Percentiles rank a stretch among this genome's conserved stretches.
phyloP scores from a whole-genome alignment of 2,797 vertebrate genomes.

The Etheostoma nigrum region DNA sequence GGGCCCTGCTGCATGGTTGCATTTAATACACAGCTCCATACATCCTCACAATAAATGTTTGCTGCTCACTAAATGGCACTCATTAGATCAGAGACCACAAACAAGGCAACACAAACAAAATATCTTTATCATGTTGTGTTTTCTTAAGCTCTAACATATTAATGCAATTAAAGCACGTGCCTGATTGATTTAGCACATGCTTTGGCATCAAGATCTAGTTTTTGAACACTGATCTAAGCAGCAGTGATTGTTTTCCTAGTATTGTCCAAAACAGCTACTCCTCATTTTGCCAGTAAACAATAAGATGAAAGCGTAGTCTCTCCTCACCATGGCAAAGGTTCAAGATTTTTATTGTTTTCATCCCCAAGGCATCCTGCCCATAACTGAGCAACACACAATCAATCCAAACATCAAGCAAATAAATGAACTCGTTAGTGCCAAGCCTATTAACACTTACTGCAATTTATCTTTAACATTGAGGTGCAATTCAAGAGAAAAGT shows the following conservation, averaged over 20 bases:
- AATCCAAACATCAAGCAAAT: conserved; percentile 60
- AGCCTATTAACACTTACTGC: conserved; percentile 60
- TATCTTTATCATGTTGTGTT: conserved; percentile 51
- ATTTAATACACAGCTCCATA: conserved; percentile 61
- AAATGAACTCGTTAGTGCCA: conserved; percentile 38
- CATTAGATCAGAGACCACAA: conserved; percentile 30
- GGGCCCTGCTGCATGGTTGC: conserved; percentile 72
- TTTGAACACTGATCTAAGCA: conserved; percentile 61
- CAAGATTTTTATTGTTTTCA: conserved; percentile 79
- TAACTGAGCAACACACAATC: conserved; percentile 53
- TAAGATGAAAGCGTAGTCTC: conserved; percentile 53
- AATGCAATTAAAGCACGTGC: conserved; percentile 52
- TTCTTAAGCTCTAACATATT: conserved; percentile 38
- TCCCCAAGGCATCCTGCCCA: conserved; percentile 55
- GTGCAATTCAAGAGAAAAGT: conserved; percentile 23
- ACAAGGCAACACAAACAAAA: conserved; percentile 32
- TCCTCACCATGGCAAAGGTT: conserved; percentile 63
- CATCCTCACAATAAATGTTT: conserved; percentile 50
- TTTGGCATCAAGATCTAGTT: conserved; percentile 51
- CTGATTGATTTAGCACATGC: conserved; percentile 57
- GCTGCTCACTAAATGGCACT: conserved; percentile 37
- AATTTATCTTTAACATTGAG: conserved; percentile 42
- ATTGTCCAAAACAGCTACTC: conserved; percentile 41
- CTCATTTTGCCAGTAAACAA: conserved; percentile 56
- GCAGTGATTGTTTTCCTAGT: conserved; percentile 54